Percentiles rank a stretch among this genome's conserved stretches.
These are phyloP conservation scores for Ceyx margarethae DNA, from an alignment of 2,113 vertebrate species.

Conservation along the genomic window DNA sequence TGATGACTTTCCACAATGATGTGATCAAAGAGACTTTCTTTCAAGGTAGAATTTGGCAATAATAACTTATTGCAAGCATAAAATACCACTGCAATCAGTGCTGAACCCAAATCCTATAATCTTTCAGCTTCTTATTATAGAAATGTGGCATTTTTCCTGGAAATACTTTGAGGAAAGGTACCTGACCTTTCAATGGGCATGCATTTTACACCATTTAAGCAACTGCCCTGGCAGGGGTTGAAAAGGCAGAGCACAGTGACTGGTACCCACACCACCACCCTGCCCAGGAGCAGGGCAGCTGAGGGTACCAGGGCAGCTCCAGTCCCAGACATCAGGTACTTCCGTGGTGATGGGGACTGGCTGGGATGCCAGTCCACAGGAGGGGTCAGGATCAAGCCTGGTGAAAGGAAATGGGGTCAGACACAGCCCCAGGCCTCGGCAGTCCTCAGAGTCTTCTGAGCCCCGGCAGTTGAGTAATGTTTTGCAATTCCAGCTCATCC, in stretches of 20 bases:
- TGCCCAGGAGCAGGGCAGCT: background rate
- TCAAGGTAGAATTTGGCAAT: background rate
- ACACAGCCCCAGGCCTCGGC: fast-evolving
- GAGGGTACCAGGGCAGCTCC: background rate
- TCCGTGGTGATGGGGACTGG: fast-evolving
- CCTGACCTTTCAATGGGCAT: fast-evolving
- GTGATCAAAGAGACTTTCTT: background rate
- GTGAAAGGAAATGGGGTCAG: background rate
- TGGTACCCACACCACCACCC: no score
- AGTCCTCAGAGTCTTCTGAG: background rate
- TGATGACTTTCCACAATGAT: background rate
- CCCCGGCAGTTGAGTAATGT: fast-evolving
- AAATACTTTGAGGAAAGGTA: background rate
- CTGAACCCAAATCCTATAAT: background rate
- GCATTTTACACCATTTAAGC: background rate
- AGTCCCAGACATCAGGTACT: fast-evolving
- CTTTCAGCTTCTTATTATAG: background rate
- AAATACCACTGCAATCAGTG: background rate
- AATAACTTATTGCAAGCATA: fast-evolving
- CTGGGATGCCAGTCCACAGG: fast-evolving
- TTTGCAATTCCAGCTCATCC: background rate
- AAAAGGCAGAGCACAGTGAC: fast-evolving
- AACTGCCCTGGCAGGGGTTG: fast-evolving
- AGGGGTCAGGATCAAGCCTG: no score
- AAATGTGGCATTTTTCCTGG: background rate